A percentile compares a stretch with the other conserved stretches of the same genome.
Evolutionary conservation across 2,113 vertebrate genomes (phyloP).

Genomic region (Salvator merianae): DNA sequence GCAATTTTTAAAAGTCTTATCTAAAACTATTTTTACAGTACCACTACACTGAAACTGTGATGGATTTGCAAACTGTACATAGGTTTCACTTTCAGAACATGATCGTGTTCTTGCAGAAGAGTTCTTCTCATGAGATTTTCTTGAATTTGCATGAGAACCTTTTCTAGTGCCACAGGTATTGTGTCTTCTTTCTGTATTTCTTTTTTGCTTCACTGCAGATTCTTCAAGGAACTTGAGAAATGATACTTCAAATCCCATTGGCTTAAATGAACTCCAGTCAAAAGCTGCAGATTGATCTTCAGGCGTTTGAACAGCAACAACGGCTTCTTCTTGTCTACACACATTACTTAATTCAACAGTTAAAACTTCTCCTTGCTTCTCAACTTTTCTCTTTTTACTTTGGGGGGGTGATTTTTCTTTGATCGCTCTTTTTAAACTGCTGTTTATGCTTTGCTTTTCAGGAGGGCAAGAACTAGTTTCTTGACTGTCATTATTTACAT

Average conservation of each 20-base stretch:
- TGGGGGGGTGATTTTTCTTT: conserved; percentile 81
- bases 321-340: conserved; percentile 78
- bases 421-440: conserved; percentile 76
- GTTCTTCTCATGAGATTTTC: conserved; percentile 69
- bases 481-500: conserved; percentile 70
- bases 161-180: conserved; percentile 65
- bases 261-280: conserved; percentile 90
- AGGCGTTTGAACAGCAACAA: conserved; percentile 72
- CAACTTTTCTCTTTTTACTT: conserved; percentile 77
- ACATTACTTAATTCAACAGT: conserved; percentile 51
- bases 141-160: conserved; percentile 69
- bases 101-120: conserved; percentile 49
- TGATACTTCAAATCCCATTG: conserved; percentile 96
- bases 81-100: conserved; percentile 76
- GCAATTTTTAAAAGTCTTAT: conserved; percentile 80
- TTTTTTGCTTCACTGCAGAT: conserved; percentile 82
- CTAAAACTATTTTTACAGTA: conserved; percentile 88
- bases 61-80: conserved; percentile 86
- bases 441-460: conserved; percentile 73
- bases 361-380: conserved; percentile 63
- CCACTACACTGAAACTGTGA: conserved; percentile 81
- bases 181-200: conserved; percentile 73
- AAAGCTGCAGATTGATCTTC: conserved; percentile 80
- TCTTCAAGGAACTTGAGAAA: conserved; percentile 95
- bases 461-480: conserved; percentile 65